A percentile compares a stretch with the other conserved stretches of the same genome.
These are phyloP conservation scores for Campoletis sonorensis DNA, from an alignment of 1,140 invertebrate species.

Conservation along the genomic window DNA sequence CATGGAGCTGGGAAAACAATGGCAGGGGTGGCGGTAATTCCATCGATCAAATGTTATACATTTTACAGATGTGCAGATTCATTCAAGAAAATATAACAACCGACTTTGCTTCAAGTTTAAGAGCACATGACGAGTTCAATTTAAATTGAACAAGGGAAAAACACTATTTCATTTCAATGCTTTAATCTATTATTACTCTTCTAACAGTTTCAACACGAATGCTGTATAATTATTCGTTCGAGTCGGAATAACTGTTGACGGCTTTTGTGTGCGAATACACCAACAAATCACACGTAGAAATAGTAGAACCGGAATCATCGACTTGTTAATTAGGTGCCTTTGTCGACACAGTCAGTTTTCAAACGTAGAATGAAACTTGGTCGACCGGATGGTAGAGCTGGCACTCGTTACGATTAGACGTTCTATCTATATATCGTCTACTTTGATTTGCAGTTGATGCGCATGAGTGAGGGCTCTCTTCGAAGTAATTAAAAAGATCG, in stretches of 20 bases:
- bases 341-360: conserved; percentile 11
- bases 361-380: conserved; percentile 31
- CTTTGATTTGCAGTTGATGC: conserved; percentile 40
- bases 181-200: neutral
- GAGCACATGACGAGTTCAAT: neutral
- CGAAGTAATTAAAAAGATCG: conserved; percentile 47
- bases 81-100: neutral
- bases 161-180: neutral
- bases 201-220: neutral
- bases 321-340: conserved; percentile 47
- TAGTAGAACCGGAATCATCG: conserved; percentile 44
- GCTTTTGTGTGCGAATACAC: neutral
- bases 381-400: neutral
- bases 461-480: neutral
- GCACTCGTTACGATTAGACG: neutral
- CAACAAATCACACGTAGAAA: conserved; percentile 30
- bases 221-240: neutral
- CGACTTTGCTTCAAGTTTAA: neutral
- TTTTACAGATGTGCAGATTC: neutral
- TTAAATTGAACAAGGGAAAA: neutral
- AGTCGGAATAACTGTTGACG: neutral
- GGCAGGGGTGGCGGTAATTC: too few species aligned
- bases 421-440: conserved; percentile 18
- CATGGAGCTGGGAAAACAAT: too few species aligned
- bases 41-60: neutral